Conservation (phyloP, 2,888 invertebrate species). For the Exocentrus adspersus region DNA sequence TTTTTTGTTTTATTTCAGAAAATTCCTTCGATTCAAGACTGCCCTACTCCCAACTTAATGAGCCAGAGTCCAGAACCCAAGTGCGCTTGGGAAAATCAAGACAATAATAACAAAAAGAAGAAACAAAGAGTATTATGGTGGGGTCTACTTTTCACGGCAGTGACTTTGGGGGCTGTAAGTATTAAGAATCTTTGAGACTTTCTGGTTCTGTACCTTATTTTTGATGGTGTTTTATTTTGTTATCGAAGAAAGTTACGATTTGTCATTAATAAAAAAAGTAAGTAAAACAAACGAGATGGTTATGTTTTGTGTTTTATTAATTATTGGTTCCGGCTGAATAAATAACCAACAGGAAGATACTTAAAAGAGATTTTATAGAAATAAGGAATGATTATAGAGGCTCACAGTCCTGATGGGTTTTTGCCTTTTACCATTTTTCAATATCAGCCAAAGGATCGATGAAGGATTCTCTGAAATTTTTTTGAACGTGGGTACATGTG, state of each 20-base stretch:
- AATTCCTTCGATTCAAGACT: conserved; percentile 46
- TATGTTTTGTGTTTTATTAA: background rate
- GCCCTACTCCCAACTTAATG: conserved; percentile 46
- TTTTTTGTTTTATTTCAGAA: conserved; percentile 29
- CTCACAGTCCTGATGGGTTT: too few relatives aligned
- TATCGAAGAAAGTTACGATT: too few relatives aligned
- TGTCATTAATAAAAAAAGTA: background rate
- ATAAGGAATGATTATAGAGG: too few relatives aligned
- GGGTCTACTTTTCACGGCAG: conserved; percentile 53
- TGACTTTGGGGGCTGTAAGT: conserved; percentile 54
- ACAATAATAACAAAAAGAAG: conserved; percentile 38
- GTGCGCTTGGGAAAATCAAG: conserved; percentile 40
- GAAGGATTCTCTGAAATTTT: too few relatives aligned
- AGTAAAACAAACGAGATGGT: background rate
- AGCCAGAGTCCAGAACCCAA: conserved; percentile 44
- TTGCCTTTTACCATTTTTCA: too few relatives aligned
- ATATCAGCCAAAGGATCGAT: too few relatives aligned
- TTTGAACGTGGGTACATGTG: too few relatives aligned
- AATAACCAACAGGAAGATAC: too few relatives aligned
- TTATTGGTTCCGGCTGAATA: too few relatives aligned
- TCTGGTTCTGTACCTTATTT: background rate
- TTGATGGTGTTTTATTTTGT: background rate
- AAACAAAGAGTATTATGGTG: conserved; percentile 47
- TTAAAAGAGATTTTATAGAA: too few relatives aligned
- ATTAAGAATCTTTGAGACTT: background rate